Evolutionary conservation across 2,797 vertebrate species (phyloP), one percentile per base, ranked within the genome.

Genomic region (Cynopterus sphinx): DNA sequence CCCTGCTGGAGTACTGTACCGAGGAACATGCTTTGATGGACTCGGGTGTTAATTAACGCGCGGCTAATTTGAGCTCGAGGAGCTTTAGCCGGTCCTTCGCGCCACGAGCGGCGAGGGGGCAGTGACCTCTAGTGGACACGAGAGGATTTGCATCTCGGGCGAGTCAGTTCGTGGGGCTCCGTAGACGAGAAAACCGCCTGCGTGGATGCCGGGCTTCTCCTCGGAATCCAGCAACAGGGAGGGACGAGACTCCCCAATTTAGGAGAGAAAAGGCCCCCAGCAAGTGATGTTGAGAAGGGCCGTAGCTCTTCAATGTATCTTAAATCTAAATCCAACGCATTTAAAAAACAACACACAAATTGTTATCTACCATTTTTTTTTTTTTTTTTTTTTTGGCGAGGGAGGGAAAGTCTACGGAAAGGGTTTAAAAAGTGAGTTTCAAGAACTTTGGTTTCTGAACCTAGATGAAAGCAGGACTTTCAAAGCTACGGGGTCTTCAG

Each of bases 81-180:
- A 97, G 93, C 86, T 4, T 85, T 94, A 97, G 97, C 96, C 79
- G 63, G 96, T 92, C 12, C 73, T 89, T 53, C 2, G 85, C 49
- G 67, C 78, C 2, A 70, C 65, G 36, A 96, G 97, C 92, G 70
- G 97, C 97, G 98, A 98, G 97, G 97, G 96, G 96, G 97, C 96
- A 98, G 97, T 98, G 98, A 98, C 98, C 98, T 98, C 98, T 98
- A 98, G 98, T 98, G 98, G 98, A 84, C 91, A 78, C 15, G 33
- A 49, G 21, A 21, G 78, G 97, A 93, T 94, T 78, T 98, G 97
- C 98, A 98, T 53, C 87, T 61, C 33, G 55, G 49, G n/a, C 16
- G 57, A 90, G 55, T 28, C 6, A 0, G 36, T 28, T 26, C 9
- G 31, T 9, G 6, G 9, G 61, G 15, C 70, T 11, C 4, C 2